Conservation (phyloP, 2,113 vertebrate species). For the Pachycephala philippinensis region DNA sequence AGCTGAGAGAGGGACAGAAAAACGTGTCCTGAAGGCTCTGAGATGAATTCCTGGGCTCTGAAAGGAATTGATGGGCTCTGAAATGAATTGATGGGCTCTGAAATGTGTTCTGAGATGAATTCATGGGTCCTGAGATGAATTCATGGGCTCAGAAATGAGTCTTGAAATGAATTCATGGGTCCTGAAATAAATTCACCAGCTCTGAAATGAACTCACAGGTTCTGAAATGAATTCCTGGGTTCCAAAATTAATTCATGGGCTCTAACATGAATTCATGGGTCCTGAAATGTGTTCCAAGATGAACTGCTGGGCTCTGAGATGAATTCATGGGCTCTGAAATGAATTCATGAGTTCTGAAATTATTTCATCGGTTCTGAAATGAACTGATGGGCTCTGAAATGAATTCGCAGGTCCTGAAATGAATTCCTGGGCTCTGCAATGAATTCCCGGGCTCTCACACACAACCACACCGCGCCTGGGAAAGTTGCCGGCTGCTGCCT, state of each 20-base stretch:
- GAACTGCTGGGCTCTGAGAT: neutral
- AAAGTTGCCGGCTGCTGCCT: constrained; percentile 20
- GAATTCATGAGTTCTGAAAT: too few species aligned
- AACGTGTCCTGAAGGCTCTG: neutral
- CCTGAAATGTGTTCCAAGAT: neutral
- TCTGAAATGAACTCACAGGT: neutral
- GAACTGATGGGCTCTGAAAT: neutral
- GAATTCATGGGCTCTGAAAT: neutral
- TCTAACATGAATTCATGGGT: fast-evolving
- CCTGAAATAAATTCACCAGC: neutral
- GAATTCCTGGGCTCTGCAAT: neutral
- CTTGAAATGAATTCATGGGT: neutral
- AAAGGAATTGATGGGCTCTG: neutral
- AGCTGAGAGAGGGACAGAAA: neutral
- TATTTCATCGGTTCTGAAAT: too few species aligned
- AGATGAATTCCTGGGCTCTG: neutral
- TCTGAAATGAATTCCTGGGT: neutral
- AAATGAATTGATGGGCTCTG: neutral
- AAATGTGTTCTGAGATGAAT: neutral
- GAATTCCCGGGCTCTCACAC: neutral
- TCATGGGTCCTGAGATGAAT: neutral
- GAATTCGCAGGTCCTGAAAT: fast-evolving
- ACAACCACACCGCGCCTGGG: neutral
- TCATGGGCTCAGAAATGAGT: neutral
- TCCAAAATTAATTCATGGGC: too few species aligned